A percentile compares a stretch with the other conserved stretches of the same genome.
Conservation (phyloP, 2,797 vertebrate species). For the Poeciliopsis gracilis region DNA sequence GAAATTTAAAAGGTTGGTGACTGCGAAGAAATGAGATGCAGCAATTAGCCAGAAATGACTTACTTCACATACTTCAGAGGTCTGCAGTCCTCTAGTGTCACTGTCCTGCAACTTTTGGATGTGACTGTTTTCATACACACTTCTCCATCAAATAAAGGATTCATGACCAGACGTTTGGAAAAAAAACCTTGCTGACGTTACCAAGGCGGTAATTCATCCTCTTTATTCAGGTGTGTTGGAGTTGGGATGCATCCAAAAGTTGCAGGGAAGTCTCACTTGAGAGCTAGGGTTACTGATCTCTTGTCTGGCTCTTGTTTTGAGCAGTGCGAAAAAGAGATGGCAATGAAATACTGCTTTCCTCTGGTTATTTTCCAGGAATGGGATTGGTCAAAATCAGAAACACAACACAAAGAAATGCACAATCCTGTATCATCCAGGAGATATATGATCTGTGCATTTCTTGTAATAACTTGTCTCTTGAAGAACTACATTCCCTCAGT, state of each 20-base stretch:
- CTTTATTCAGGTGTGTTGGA: neutral
- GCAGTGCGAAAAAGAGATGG: neutral
- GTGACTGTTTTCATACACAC: no score
- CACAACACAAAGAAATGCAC: neutral
- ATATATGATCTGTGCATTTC: neutral
- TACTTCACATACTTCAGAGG: neutral
- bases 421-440: neutral
- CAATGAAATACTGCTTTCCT: neutral
- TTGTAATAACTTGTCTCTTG: constrained; percentile 11
- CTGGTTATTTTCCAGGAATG: neutral
- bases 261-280: neutral
- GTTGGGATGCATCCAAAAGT: neutral
- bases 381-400: neutral
- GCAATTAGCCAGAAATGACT: neutral
- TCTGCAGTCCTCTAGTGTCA: neutral
- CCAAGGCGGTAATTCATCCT: no score
- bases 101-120: no score
- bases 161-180: no score
- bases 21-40: constrained; percentile 29
- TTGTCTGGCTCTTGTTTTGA: neutral
- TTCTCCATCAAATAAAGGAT: no score
- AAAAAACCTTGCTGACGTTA: no score
- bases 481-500: constrained; percentile 62
- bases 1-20: constrained; percentile 57
- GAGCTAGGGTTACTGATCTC: neutral